Percentiles rank a stretch among this genome's conserved stretches.
phyloP scores from a whole-genome alignment of 2,797 vertebrate species.

The Falco berigora region DNA sequence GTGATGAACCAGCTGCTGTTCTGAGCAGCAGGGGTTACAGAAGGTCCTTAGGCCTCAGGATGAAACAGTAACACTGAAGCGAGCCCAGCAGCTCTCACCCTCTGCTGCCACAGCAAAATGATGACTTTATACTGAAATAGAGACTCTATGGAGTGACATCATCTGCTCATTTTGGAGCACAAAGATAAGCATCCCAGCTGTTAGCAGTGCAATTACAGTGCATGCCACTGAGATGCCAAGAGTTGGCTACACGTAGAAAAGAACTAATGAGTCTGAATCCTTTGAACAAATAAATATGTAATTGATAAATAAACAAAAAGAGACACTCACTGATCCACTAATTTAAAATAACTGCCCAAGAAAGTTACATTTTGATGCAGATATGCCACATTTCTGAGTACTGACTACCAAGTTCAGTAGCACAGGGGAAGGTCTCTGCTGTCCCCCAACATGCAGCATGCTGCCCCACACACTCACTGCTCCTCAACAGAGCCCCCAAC shows the following conservation, averaged over 20 bases:
- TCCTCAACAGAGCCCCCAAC: rapidly evolving
- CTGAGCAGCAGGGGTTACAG: background rate
- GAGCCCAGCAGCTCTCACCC: background rate
- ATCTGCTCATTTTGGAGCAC: background rate
- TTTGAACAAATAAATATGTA: background rate
- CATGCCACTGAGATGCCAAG: background rate
- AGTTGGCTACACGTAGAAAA: background rate
- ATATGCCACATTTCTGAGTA: background rate
- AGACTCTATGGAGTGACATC: background rate
- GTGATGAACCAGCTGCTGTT: background rate
- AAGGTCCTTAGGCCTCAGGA: background rate
- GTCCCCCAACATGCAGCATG: too few species aligned
- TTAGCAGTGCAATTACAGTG: background rate
- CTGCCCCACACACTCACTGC: background rate
- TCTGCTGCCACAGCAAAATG: background rate
- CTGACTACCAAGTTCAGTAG: background rate
- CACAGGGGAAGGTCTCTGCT: background rate
- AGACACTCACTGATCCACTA: background rate
- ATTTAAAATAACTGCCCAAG: background rate
- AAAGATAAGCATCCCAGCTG: background rate
- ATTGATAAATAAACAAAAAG: background rate
- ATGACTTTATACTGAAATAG: background rate
- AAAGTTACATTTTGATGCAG: background rate
- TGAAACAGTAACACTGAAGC: background rate
- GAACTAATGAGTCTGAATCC: background rate